Conservation (phyloP, 2,797 vertebrate genomes). For the Lacerta bilineata region DNA sequence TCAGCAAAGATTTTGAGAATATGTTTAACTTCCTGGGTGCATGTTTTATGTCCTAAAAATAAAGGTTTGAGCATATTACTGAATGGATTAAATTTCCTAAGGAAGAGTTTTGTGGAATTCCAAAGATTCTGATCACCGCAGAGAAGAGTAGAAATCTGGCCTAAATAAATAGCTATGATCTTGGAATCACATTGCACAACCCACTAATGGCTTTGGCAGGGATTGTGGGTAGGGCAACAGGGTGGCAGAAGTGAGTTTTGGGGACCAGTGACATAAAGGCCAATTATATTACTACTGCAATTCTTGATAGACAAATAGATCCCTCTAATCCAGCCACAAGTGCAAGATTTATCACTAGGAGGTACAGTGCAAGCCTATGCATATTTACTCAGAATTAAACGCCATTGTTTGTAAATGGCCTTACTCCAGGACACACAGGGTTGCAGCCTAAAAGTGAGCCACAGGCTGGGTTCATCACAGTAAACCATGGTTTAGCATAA, state of each 20-base stretch:
- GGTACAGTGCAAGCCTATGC: neutral
- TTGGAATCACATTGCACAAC: neutral
- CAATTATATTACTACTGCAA: neutral
- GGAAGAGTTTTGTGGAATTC: slow-evolving; percentile 12
- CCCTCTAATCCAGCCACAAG: neutral
- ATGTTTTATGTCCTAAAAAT: neutral
- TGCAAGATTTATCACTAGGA: neutral
- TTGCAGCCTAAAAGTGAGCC: neutral
- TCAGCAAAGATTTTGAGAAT: neutral
- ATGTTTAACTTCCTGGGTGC: neutral
- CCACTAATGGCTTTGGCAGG: neutral
- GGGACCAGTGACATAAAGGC: neutral
- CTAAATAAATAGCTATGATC: slow-evolving; percentile 15
- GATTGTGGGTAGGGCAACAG: neutral
- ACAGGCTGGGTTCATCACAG: too few species aligned
- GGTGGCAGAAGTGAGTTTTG: neutral
- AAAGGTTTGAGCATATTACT: neutral
- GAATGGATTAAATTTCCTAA: neutral
- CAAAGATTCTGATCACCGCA: neutral
- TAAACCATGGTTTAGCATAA: too few species aligned
- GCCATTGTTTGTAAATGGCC: neutral
- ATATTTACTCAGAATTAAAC: neutral
- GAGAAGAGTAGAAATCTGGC: neutral
- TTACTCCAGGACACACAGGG: too few species aligned
- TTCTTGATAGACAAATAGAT: neutral